Conservation (phyloP, 1,140 invertebrate species). For the Drosophila malerkotliana region DNA sequence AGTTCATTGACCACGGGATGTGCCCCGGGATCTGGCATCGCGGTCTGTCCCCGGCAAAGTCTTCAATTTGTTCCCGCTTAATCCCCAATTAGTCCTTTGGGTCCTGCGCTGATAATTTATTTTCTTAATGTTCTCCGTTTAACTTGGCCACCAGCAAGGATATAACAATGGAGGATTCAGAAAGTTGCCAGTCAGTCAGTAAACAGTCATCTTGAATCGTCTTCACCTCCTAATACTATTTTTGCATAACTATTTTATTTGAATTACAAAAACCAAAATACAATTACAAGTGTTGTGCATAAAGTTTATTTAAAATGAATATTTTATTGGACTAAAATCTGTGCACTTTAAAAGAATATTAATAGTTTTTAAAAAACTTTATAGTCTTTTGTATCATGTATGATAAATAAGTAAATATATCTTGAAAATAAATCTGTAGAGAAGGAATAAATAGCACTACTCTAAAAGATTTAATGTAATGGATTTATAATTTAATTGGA, state of each 20-base stretch:
- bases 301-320: neutral
- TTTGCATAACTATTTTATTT: neutral
- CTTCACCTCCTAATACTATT: neutral
- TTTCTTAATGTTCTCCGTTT: constrained; percentile 34
- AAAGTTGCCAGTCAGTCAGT: neutral
- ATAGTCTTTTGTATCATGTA: too few species aligned
- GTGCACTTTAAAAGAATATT: neutral
- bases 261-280: neutral
- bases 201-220: neutral
- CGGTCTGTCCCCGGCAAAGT: constrained; percentile 1
- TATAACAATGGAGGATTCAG: neutral
- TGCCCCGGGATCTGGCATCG: neutral
- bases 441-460: too few species aligned
- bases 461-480: too few species aligned
- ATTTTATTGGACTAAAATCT: neutral
- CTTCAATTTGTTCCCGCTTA: constrained; percentile 67
- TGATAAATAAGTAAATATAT: too few species aligned
- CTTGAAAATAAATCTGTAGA: too few species aligned
- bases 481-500: too few species aligned
- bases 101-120: constrained; percentile 42
- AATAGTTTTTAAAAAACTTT: too few species aligned
- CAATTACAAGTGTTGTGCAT: too few species aligned
- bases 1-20: constrained; percentile 56
- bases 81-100: constrained; percentile 71
- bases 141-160: neutral